Conservation (phyloP, 2,888 invertebrate genomes). For the Eristalis tenax region DNA sequence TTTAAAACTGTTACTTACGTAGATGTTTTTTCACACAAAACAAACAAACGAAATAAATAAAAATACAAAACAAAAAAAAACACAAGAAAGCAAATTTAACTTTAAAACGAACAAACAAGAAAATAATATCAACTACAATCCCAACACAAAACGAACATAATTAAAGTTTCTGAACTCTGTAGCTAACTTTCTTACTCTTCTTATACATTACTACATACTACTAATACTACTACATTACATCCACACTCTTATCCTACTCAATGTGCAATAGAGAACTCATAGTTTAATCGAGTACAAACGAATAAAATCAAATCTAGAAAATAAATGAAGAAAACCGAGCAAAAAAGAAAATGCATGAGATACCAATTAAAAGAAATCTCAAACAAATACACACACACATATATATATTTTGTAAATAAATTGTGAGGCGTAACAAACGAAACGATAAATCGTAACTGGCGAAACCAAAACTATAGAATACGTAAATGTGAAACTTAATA, state of each 20-base stretch:
- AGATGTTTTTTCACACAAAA: slow-evolving; percentile 54
- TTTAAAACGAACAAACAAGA: slow-evolving; percentile 19
- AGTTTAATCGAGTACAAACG: slow-evolving; percentile 71
- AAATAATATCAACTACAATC: slow-evolving; percentile 10
- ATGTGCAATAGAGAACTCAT: slow-evolving; percentile 71
- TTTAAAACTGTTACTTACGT: slow-evolving; percentile 70
- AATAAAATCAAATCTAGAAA: slow-evolving; percentile 48
- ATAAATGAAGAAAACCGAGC: background rate
- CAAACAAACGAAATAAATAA: slow-evolving; percentile 6
- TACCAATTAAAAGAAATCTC: background rate
- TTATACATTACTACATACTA: slow-evolving; percentile 33
- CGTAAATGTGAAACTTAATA: slow-evolving; percentile 68
- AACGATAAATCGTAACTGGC: background rate
- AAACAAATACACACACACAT: background rate
- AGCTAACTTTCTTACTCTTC: slow-evolving; percentile 69
- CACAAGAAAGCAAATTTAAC: background rate
- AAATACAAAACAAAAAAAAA: no score
- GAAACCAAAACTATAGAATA: slow-evolving; percentile 57
- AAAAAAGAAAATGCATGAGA: slow-evolving; percentile 6
- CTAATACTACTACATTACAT: slow-evolving; percentile 56
- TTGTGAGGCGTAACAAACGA: background rate
- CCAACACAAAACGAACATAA: slow-evolving; percentile 10
- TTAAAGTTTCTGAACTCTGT: slow-evolving; percentile 49
- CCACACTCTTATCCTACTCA: slow-evolving; percentile 66
- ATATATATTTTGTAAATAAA: slow-evolving; percentile 67